These are phyloP conservation scores for Caradrina clavipalpis DNA, from an alignment of 2,888 invertebrate species.

Conservation along the genomic window DNA sequence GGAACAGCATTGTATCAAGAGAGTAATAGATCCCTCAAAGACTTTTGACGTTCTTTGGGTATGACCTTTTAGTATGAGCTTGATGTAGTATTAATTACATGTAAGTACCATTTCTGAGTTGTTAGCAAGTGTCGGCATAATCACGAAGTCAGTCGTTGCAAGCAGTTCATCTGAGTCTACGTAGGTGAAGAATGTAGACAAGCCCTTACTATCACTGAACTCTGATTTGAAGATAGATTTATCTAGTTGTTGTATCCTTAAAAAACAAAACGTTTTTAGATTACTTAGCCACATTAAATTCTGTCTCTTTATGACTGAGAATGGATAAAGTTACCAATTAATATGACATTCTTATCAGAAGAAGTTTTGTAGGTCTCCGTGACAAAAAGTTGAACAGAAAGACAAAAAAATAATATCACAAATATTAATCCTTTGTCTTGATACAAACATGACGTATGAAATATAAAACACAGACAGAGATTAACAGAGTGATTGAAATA, in stretches of 20 bases:
- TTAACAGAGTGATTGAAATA: no score
- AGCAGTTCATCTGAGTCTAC: conserved; percentile 37
- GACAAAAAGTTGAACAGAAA: no score
- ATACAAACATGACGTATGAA: no score
- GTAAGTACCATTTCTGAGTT: conserved; percentile 30
- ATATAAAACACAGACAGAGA: no score
- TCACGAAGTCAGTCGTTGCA: conserved; percentile 35
- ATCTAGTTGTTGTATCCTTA: conserved; percentile 26
- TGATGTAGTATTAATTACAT: not conserved
- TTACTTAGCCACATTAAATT: not conserved
- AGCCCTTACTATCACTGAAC: conserved; percentile 32
- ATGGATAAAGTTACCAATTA: not conserved
- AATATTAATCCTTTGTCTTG: no score
- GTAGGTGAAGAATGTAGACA: conserved; percentile 30
- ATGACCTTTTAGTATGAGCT: not conserved
- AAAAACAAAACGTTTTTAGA: not conserved
- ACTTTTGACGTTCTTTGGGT: not conserved
- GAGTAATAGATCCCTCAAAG: not conserved
- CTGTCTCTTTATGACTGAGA: not conserved
- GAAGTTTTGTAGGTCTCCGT: no score
- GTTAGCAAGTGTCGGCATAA: conserved; percentile 29
- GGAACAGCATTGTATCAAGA: no score
- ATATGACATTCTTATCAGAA: no score
- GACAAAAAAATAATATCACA: no score
- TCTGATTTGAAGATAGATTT: conserved; percentile 14